A percentile compares a stretch with the other conserved stretches of the same genome.
Conservation (phyloP, 2,113 vertebrate species). For the Pagrus major region DNA sequence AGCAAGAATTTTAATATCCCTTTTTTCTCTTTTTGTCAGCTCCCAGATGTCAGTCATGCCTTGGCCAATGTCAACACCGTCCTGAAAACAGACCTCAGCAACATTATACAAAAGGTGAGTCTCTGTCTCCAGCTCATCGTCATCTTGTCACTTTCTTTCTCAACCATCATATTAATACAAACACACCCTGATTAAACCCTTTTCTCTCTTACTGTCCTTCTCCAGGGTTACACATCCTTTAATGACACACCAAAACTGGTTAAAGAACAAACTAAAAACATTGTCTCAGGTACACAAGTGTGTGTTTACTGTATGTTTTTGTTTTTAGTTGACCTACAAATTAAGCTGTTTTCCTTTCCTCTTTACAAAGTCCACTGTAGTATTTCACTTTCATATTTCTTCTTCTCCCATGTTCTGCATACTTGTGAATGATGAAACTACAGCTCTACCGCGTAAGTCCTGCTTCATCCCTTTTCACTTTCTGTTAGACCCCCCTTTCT, state of each 20-base stretch:
- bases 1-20: neutral
- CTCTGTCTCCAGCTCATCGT: neutral
- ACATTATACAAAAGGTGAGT: slow-evolving; percentile 89
- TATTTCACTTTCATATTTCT: slow-evolving; percentile 20
- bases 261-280: slow-evolving; percentile 87
- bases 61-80: slow-evolving; percentile 86
- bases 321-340: neutral
- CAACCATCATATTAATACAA: neutral
- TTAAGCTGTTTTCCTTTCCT: neutral
- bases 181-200: neutral
- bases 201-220: slow-evolving; percentile 38
- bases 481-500: neutral
- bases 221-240: slow-evolving; percentile 91
- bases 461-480: neutral
- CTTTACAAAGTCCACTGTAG: neutral
- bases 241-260: slow-evolving; percentile 90
- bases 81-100: slow-evolving; percentile 89
- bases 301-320: neutral
- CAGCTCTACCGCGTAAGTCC: slow-evolving; percentile 84
- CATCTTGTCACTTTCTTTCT: neutral
- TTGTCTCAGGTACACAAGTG: slow-evolving; percentile 85
- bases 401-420: slow-evolving; percentile 36
- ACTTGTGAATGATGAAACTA: slow-evolving; percentile 44
- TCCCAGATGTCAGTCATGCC: slow-evolving; percentile 84
- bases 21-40: slow-evolving; percentile 74